A percentile compares a stretch with the other conserved stretches of the same genome.
Evolutionary conservation across 2,888 invertebrate species (phyloP).

Genomic region (Alsophila aescularia): DNA sequence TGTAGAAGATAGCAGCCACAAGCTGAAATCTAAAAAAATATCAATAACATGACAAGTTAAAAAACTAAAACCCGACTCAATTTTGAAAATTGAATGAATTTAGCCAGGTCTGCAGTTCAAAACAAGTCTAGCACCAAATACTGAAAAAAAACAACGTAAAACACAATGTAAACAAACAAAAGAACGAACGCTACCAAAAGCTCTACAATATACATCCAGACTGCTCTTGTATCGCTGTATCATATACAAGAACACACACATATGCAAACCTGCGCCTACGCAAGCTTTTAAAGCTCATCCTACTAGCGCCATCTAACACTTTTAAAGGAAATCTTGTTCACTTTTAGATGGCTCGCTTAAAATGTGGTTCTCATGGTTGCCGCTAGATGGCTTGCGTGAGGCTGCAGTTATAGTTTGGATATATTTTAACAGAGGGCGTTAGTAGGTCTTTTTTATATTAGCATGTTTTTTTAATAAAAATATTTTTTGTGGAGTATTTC

Average conservation of each 20-base stretch:
- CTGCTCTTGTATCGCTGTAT: slow-evolving; percentile 4
- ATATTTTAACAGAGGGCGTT: slow-evolving; percentile 52
- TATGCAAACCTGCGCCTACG: slow-evolving; percentile 37
- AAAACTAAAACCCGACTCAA: no score
- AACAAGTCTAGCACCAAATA: slow-evolving; percentile 17
- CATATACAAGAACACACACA: slow-evolving; percentile 14
- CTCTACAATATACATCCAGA: slow-evolving; percentile 3
- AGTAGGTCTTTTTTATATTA: not conserved
- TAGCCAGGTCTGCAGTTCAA: not conserved
- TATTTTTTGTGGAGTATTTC: no score
- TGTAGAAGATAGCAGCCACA: no score
- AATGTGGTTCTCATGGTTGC: slow-evolving; percentile 36
- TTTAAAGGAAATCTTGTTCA: slow-evolving; percentile 15
- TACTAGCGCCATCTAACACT: slow-evolving; percentile 62
- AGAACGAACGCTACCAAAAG: slow-evolving; percentile 24
- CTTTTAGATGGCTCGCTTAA: not conserved
- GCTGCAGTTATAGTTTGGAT: slow-evolving; percentile 28
- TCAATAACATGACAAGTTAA: no score
- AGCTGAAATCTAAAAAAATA: no score
- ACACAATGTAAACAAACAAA: slow-evolving; percentile 23
- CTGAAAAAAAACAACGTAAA: slow-evolving; percentile 14
- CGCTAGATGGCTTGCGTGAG: slow-evolving; percentile 50
- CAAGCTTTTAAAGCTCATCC: slow-evolving; percentile 35
- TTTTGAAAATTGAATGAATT: no score
- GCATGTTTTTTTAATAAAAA: not conserved